Conservation (phyloP, 2,888 invertebrate species). For the Ennomos fuscantarius region DNA sequence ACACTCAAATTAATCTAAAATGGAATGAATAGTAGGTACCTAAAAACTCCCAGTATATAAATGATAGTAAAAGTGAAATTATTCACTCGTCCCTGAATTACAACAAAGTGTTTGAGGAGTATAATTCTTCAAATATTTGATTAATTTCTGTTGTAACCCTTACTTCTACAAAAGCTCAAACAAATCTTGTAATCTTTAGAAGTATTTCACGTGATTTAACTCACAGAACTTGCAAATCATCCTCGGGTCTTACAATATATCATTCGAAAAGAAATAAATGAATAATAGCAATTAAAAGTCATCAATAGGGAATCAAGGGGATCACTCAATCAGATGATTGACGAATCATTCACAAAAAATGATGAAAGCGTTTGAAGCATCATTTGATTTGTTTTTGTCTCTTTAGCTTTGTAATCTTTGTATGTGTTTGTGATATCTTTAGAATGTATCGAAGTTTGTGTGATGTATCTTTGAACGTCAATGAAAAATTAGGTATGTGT, state of each 20-base stretch:
- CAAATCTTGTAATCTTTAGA: conserved; percentile 5
- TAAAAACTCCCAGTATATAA: too few relatives aligned
- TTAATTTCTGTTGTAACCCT: neutral
- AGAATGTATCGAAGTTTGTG: conserved; percentile 5
- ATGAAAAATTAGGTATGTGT: too few relatives aligned
- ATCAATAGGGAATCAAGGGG: conserved; percentile 55
- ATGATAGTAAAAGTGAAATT: too few relatives aligned
- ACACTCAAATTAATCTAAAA: too few relatives aligned
- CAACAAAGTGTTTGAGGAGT: too few relatives aligned
- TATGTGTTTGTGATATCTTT: conserved; percentile 21
- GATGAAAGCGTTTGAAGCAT: conserved; percentile 30
- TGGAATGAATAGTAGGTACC: too few relatives aligned
- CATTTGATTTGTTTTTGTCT: conserved; percentile 40
- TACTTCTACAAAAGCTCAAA: conserved; percentile 7
- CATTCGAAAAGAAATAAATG: conserved; percentile 47
- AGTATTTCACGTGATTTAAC: conserved; percentile 4
- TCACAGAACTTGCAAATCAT: conserved; percentile 44
- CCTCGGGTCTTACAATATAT: conserved; percentile 50
- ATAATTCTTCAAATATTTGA: too few relatives aligned
- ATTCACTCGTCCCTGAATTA: too few relatives aligned
- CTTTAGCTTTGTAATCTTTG: conserved; percentile 10
- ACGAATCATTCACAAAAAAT: conserved; percentile 46
- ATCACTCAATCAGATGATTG: conserved; percentile 51
- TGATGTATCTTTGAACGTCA: neutral
- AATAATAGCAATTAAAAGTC: conserved; percentile 62